Evolutionary conservation across 64 coral and sea anemone genomes (phyloP), one percentile per base, ranked within the genome.

Genomic region (Pocillopora damicornis): DNA sequence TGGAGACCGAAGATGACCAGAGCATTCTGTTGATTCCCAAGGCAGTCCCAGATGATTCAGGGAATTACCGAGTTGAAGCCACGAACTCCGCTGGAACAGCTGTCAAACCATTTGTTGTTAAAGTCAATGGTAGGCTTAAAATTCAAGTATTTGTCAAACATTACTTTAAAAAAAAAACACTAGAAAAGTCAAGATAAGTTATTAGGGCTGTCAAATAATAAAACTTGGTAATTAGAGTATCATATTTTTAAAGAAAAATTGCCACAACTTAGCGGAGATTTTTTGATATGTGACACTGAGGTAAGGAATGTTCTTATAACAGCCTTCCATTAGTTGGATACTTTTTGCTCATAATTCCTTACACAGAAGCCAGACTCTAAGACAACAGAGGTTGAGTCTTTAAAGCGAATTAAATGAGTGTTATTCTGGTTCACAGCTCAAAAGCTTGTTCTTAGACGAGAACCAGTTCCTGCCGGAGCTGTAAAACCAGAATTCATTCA

Each of bases 401-500:
- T 75, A 11, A 71, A 13, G 42, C 42, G 42, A 51, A 7, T 51
- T n/a, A 61, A 58, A 56, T 61, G 64, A 66, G 61, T 56, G 17
- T 75, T 0, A 77, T 3, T 34, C 65, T 34, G 20, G 74, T 58
- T 74, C 59, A 59, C 75, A 96, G 94, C 90, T 20, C 94, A 96
- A 88, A 90, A 92, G 25, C 82, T 96, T 61, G 83, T 93, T 1
- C 66, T 93, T n/a, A 88, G 94, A 64, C 94, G 91, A 25, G 89
- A 93, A 61, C 88, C 91, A 61, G 63, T 96, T 11, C 94, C 94
- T 13, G 81, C 91, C 42, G 94, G 89, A 12, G 91, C 91, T 15
- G 82, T 79, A 14, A 87, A 89, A 56, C 97, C 97, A 12, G 87
- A 90, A 59, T 99, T 99, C 57, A 80, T 99, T 65, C 97, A 99